Percentiles rank a stretch among this genome's conserved stretches.
These are phyloP conservation scores for Thera obeliscata DNA, from an alignment of 2,888 invertebrate species.

Conservation along the genomic window DNA sequence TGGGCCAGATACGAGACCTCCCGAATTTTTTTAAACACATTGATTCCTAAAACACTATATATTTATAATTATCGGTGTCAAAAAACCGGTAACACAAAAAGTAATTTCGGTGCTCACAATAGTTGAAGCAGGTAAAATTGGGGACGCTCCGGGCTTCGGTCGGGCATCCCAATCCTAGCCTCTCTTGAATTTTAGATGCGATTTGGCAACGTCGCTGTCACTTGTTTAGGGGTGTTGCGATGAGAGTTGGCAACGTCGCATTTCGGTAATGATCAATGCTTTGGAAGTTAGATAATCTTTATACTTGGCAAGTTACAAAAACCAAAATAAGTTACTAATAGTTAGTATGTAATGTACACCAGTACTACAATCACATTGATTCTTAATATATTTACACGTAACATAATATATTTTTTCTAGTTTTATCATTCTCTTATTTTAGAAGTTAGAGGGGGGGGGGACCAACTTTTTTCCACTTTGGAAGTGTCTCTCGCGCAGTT, in stretches of 20 bases:
- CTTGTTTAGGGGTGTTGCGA: slow-evolving; percentile 28
- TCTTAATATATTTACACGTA: too few species aligned
- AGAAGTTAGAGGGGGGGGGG: too few species aligned
- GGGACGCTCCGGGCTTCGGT: slow-evolving; percentile 43
- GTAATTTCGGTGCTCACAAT: slow-evolving; percentile 48
- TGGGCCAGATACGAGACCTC: too few species aligned
- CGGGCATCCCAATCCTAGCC: slow-evolving; percentile 54
- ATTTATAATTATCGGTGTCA: neutral
- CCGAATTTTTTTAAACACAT: neutral
- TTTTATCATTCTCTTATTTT: too few species aligned
- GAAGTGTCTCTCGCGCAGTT: too few species aligned
- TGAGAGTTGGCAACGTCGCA: slow-evolving; percentile 38
- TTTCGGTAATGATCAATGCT: slow-evolving; percentile 3
- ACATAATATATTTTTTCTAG: too few species aligned
- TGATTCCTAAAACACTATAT: slow-evolving; percentile 1
- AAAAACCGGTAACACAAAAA: slow-evolving; percentile 42
- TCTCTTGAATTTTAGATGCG: slow-evolving; percentile 51
- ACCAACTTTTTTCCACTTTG: too few species aligned
- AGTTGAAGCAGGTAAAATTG: slow-evolving; percentile 64
- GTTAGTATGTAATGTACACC: too few species aligned
- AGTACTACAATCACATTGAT: too few species aligned
- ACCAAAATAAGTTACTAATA: too few species aligned
- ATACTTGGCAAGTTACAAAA: too few species aligned
- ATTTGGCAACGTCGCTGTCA: slow-evolving; percentile 71
- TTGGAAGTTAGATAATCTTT: neutral